These are phyloP conservation scores for Galeruca laticollis DNA, from an alignment of 2,888 invertebrate genomes.

Conservation along the genomic window DNA sequence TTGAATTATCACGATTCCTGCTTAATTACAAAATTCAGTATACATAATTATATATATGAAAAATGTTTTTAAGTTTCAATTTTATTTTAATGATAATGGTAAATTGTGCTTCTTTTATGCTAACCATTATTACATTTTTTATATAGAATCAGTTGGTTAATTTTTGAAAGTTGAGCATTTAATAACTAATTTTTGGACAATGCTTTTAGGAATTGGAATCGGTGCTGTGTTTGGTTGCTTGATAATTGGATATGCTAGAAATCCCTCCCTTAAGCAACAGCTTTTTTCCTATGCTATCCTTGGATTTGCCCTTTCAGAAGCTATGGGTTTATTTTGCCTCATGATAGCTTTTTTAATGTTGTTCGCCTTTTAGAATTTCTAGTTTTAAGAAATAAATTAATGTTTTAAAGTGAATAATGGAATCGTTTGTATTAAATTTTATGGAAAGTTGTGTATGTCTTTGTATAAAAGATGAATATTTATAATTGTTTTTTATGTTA, in stretches of 20 bases:
- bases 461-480: background rate
- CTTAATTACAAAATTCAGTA: too few relatives aligned
- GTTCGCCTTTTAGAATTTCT: conserved; percentile 88
- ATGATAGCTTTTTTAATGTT: conserved; percentile 98
- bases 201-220: conserved; percentile 89
- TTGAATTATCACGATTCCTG: too few relatives aligned
- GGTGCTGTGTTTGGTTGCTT: conserved; percentile 97
- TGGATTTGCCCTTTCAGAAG: conserved; percentile 98
- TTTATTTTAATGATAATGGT: background rate
- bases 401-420: conserved; percentile 33
- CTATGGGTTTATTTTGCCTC: conserved; percentile 98
- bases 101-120: background rate
- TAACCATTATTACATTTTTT: background rate
- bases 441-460: conserved; percentile 5
- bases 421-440: conserved; percentile 18
- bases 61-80: too few relatives aligned
- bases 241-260: conserved; percentile 96
- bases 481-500: background rate
- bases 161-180: background rate
- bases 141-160: conserved; percentile 34
- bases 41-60: too few relatives aligned
- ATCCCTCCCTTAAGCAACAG: conserved; percentile 97
- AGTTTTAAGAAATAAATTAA: conserved; percentile 63
- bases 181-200: conserved; percentile 1
- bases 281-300: conserved; percentile 97